phyloP scores from a whole-genome alignment of 1,140 invertebrate genomes.

The Carcinoscorpius rotundicauda region DNA sequence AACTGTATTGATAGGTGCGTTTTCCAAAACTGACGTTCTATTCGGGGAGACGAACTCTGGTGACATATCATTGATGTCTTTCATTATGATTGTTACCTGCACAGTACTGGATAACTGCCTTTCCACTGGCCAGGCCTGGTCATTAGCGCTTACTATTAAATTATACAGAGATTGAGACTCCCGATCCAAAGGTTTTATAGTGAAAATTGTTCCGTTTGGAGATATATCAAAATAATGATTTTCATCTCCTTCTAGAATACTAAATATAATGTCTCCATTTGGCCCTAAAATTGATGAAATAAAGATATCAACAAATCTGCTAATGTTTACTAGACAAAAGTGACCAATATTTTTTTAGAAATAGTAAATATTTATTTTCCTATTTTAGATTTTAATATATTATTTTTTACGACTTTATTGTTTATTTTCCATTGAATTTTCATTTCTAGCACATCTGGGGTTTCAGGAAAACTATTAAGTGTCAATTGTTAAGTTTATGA shows the following conservation, averaged over 20 bases:
- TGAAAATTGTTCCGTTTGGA: conserved; percentile 66
- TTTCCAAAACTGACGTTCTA: conserved; percentile 61
- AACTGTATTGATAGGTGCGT: conserved; percentile 74
- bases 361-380: no score
- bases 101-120: conserved; percentile 64
- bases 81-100: conserved; percentile 70
- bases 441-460: no score
- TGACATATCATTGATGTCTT: conserved; percentile 89
- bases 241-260: conserved; percentile 63
- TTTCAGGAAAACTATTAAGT: no score
- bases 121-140: conserved; percentile 52
- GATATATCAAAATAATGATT: conserved; percentile 62
- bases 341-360: no score
- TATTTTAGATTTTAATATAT: no score
- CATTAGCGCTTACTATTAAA: conserved; percentile 63
- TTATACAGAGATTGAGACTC: conserved; percentile 65
- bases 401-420: no score
- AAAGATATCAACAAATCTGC: not conserved
- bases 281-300: conserved; percentile 42
- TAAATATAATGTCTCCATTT: conserved; percentile 64
- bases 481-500: no score
- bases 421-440: no score
- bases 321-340: no score
- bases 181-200: conserved; percentile 55
- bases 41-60: conserved; percentile 78